Percentiles rank a stretch among this genome's conserved stretches.
These are phyloP conservation scores for Excalfactoria chinensis DNA, from an alignment of 2,113 vertebrate genomes.

Conservation along the genomic window DNA sequence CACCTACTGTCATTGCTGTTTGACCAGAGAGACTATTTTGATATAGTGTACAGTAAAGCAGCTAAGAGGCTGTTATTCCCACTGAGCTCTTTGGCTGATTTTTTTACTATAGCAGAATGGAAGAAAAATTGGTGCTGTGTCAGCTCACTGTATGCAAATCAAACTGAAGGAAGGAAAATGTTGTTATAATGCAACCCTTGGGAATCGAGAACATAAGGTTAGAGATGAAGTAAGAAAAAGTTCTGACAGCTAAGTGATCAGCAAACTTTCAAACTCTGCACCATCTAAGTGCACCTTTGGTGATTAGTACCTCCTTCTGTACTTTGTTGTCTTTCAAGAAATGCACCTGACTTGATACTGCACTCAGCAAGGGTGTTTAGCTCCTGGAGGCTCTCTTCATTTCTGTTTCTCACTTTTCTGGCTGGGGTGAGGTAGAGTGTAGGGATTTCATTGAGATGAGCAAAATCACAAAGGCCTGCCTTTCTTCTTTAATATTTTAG, in stretches of 20 bases:
- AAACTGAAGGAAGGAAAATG: slow-evolving; percentile 16
- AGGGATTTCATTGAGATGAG: background rate
- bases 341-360: background rate
- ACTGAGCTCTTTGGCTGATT: background rate
- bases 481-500: background rate
- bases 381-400: background rate
- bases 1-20: background rate
- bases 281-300: background rate
- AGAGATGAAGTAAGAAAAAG: slow-evolving; percentile 8
- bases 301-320: background rate
- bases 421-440: background rate
- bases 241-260: background rate
- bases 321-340: background rate
- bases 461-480: background rate
- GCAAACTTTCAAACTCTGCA: background rate
- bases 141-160: slow-evolving; percentile 19
- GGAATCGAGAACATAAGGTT: slow-evolving; percentile 26
- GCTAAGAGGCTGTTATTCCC: background rate
- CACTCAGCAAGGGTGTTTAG: background rate
- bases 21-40: background rate
- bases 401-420: background rate
- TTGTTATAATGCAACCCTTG: slow-evolving; percentile 11
- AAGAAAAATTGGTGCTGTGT: slow-evolving; percentile 38
- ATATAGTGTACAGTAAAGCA: background rate
- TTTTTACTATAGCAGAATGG: background rate